A percentile compares a stretch with the other conserved stretches of the same genome.
These are phyloP conservation scores for Ceyx margarethae DNA, from an alignment of 2,113 vertebrate genomes.

Conservation along the genomic window DNA sequence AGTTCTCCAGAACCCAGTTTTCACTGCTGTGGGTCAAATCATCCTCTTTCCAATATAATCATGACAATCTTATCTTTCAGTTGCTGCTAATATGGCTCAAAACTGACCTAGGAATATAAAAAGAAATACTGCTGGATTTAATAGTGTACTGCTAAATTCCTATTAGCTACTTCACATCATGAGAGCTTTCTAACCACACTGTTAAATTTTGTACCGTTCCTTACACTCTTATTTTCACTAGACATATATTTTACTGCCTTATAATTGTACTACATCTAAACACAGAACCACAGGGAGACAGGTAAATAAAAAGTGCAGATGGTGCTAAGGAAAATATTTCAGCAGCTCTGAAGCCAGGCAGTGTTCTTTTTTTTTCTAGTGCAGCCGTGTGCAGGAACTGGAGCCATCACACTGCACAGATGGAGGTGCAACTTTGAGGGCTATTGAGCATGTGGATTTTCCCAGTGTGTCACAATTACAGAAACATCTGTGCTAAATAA, in stretches of 20 bases:
- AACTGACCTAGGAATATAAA: not conserved
- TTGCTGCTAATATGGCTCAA: not conserved
- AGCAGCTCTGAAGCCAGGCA: constrained; percentile 57
- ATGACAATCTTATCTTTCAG: not conserved
- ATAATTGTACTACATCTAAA: not conserved
- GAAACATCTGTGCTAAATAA: constrained; percentile 84
- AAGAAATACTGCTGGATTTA: not conserved
- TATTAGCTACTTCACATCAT: not conserved
- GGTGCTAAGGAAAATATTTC: constrained; percentile 21
- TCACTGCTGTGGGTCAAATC: not conserved
- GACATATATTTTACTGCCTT: not conserved
- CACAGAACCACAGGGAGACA: constrained; percentile 1
- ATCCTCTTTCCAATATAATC: not conserved
- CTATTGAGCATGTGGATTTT: constrained; percentile 78
- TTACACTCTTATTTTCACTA: constrained; percentile 2
- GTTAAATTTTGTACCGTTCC: not conserved
- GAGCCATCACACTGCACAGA: constrained; percentile 72
- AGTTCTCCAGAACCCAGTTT: not conserved
- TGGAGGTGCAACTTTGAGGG: constrained; percentile 76
- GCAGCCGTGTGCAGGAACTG: constrained; percentile 47
- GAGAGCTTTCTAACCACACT: not conserved
- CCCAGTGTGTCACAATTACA: constrained; percentile 80
- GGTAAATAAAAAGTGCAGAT: constrained; percentile 47
- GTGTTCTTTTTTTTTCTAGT: constrained; percentile 47
- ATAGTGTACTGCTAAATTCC: not conserved